These are phyloP conservation scores for Proisotoma minuta DNA, from an alignment of 2,888 invertebrate genomes.

Conservation along the genomic window DNA sequence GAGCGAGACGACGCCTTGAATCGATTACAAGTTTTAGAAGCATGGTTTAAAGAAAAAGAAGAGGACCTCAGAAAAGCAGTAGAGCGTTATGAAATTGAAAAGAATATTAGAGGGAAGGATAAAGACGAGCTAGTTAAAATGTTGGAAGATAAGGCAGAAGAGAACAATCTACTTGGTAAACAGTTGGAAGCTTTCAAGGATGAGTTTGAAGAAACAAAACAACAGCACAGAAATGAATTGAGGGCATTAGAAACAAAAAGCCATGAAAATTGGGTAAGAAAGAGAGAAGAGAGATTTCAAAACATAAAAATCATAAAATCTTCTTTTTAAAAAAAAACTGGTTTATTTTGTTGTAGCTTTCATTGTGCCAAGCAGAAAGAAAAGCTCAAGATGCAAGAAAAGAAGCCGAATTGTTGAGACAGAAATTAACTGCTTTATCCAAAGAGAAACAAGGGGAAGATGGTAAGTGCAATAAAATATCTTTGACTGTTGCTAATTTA, in stretches of 20 bases:
- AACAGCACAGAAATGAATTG: constrained; percentile 41
- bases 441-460: constrained; percentile 42
- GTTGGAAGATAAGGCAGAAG: constrained; percentile 43
- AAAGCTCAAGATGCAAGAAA: constrained; percentile 43
- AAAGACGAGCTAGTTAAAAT: constrained; percentile 44
- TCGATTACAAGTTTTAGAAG: constrained; percentile 43
- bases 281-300: too few relatives aligned
- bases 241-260: constrained; percentile 41
- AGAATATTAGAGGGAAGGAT: constrained; percentile 42
- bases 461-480: constrained; percentile 13
- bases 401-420: constrained; percentile 41
- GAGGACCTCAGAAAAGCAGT: constrained; percentile 43
- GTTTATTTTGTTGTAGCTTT: constrained; percentile 26
- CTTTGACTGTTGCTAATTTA: background rate
- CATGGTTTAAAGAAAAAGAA: constrained; percentile 46
- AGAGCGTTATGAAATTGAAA: constrained; percentile 39
- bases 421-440: constrained; percentile 37
- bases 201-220: constrained; percentile 45
- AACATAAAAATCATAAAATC: too few relatives aligned
- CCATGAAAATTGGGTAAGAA: constrained; percentile 44
- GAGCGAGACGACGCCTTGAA: constrained; percentile 42
- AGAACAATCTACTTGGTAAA: constrained; percentile 33
- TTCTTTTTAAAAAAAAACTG: too few relatives aligned
- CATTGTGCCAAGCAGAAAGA: constrained; percentile 46
- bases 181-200: constrained; percentile 38